Conservation (phyloP, 2,888 invertebrate genomes). For the Acrocyrtus sp. region DNA sequence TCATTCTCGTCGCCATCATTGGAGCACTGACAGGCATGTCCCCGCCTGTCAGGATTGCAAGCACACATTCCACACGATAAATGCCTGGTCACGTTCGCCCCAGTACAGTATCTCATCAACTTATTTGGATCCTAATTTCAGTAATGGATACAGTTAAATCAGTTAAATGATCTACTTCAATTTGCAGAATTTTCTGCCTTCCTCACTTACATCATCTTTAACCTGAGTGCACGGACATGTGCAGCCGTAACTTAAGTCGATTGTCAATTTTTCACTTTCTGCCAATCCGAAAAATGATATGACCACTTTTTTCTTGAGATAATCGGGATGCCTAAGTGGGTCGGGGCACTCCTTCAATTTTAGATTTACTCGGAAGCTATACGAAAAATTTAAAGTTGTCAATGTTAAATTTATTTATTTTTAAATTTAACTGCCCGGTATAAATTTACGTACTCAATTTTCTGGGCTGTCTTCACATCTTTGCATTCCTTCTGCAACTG, state of each 20-base stretch:
- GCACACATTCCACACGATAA: conserved; percentile 50
- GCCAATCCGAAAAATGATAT: conserved; percentile 34
- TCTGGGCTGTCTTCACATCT: no score
- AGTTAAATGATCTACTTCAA: not conserved
- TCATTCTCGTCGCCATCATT: conserved; percentile 1
- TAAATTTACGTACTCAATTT: no score
- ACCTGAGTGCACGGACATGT: conserved; percentile 33
- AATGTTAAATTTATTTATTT: no score
- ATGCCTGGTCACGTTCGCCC: not conserved
- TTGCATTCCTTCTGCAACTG: no score
- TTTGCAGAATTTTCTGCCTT: not conserved
- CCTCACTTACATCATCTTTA: not conserved
- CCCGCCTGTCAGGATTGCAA: conserved; percentile 30
- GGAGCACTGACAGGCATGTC: conserved; percentile 48
- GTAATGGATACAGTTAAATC: not conserved
- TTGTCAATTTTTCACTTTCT: conserved; percentile 11
- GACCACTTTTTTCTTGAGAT: conserved; percentile 7
- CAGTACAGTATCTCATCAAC: conserved; percentile 27
- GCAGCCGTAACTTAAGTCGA: conserved; percentile 31
- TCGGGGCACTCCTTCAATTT: conserved; percentile 38
- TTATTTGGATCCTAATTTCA: conserved; percentile 16
- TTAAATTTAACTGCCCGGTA: no score
- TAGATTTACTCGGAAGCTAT: conserved; percentile 30
- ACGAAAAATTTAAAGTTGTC: no score
- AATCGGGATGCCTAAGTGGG: not conserved